A percentile compares a stretch with the other conserved stretches of the same genome.
Evolutionary conservation across 2,797 vertebrate species (phyloP).

Genomic region (Lepidocolaptes lacrymiger): DNA sequence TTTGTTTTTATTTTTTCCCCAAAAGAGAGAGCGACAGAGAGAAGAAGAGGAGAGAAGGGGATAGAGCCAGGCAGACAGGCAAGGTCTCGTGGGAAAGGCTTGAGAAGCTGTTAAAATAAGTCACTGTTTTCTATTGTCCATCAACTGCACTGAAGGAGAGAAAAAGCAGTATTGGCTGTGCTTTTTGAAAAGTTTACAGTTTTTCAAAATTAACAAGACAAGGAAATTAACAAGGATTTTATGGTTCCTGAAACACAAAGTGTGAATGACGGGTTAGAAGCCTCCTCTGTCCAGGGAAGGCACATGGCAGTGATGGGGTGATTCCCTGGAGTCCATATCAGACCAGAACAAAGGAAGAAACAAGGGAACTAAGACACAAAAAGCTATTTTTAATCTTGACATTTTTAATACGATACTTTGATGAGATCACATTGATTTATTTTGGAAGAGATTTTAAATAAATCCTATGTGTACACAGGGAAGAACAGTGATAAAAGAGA

Average conservation of each 20-base stretch:
- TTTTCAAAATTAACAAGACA: too few species aligned
- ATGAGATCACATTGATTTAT: not conserved
- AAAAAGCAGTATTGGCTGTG: not conserved
- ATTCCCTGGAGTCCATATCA: not conserved
- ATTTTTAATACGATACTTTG: not conserved
- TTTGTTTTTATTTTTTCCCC: not conserved
- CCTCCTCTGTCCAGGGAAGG: not conserved
- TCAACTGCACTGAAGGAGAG: not conserved
- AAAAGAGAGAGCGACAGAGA: not conserved
- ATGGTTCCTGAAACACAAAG: not conserved
- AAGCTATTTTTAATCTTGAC: not conserved
- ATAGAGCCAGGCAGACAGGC: not conserved
- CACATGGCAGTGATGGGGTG: not conserved
- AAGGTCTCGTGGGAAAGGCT: not conserved
- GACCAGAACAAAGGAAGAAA: not conserved
- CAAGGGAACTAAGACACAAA: not conserved
- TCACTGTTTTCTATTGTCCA: not conserved
- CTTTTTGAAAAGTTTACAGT: not conserved
- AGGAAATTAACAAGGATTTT: not conserved
- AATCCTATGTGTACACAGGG: not conserved
- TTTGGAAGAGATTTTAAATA: not conserved
- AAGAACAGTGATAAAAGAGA: not conserved
- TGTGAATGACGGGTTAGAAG: not conserved
- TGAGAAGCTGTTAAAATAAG: not conserved
- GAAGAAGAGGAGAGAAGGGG: not conserved